phyloP scores from a whole-genome alignment of 2,888 invertebrate species.

The Diadegma fenestrale region DNA sequence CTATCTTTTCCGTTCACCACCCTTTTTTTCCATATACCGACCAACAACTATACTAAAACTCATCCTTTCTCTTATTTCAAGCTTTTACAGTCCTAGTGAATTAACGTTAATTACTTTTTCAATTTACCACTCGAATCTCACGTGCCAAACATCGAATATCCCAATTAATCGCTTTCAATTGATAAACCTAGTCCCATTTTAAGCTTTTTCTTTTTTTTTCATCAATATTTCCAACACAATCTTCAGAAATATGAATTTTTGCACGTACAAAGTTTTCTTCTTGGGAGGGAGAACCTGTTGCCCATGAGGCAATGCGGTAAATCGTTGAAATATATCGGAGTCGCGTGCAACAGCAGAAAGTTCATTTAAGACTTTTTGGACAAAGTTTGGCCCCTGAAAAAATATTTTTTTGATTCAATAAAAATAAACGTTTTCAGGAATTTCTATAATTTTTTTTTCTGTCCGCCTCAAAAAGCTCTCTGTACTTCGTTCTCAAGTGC shows the following conservation, averaged over 20 bases:
- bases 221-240: background rate
- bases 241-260: background rate
- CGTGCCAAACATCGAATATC: too few relatives aligned
- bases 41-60: background rate
- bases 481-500: too few relatives aligned
- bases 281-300: background rate
- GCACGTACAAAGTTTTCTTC: background rate
- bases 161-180: too few relatives aligned
- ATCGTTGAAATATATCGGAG: background rate
- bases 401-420: too few relatives aligned
- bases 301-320: background rate
- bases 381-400: too few relatives aligned
- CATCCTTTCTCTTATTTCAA: background rate
- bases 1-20: background rate
- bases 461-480: too few relatives aligned
- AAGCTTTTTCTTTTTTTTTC: too few relatives aligned
- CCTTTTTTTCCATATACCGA: slow-evolving; percentile 9
- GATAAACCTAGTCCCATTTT: too few relatives aligned
- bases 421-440: too few relatives aligned
- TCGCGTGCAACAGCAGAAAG: background rate
- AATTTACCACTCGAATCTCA: background rate
- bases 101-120: background rate
- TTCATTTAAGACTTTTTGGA: too few relatives aligned
- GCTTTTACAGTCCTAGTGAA: background rate
- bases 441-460: too few relatives aligned